Base-by-base conservation (phyloP, 2,888 invertebrate species). In the Onthophagus sagittarius region DNA sequence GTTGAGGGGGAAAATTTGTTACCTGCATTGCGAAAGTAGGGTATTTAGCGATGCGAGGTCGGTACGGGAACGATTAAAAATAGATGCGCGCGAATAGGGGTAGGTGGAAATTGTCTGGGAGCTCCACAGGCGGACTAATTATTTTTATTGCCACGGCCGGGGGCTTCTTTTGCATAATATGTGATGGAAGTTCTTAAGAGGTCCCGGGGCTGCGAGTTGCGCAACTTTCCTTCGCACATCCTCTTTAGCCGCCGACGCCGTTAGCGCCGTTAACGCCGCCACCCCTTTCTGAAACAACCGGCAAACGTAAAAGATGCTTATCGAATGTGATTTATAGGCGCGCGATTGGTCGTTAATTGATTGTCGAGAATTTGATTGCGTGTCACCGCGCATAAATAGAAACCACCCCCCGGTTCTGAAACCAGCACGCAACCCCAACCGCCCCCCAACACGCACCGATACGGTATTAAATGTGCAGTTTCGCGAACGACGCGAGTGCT, bases 11-110 rank as follows among this genome's bases (percentile, higher is more conserved):
- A 11, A 75, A 75, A 74, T 76, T 76, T 75, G 74, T 74, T 77
- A 74, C 73, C 77, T 73, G 77, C 75, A 76, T 63, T 74, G 76
- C 76, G 75, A 77, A 75, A 73, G 74, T 72, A 67, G 74, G 62
- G 75, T 73, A 73, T 76, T 76, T 77, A 76, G 70, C 70, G 72
- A 74, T 75, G 73, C 73, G 73, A 70, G 73, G 73, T 64, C 39
- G 71, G 75, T 71, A 63, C 72, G 64, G 70, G 74, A 63, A 23
- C 75, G 71, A 75, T 75, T 75, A 75, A 75, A 73, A 75, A 73
- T 72, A 72, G 31, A 72, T 69, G 72, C 31, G 13, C 62, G 62
- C 62, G 69, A 70, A 63, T 69, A 39, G 62, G 63, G 62, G 23
- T 23, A 72, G 69, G 72, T 69, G 62, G 72, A 69, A 72, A 72